These are phyloP conservation scores for Phyllostomus hastatus DNA, from an alignment of 2,113 vertebrate species.

Conservation along the genomic window DNA sequence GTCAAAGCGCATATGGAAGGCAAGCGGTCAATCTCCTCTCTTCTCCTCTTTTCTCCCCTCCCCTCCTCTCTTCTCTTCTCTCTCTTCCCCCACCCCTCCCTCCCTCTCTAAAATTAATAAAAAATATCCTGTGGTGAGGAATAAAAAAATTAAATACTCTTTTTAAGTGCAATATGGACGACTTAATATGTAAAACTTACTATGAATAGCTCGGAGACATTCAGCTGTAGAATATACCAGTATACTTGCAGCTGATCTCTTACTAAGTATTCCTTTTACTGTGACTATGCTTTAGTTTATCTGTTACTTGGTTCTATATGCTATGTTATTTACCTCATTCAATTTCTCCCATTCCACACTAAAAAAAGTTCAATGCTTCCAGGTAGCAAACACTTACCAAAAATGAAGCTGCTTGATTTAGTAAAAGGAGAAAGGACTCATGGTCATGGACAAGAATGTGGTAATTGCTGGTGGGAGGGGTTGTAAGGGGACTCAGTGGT, in stretches of 20 bases:
- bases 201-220: background rate
- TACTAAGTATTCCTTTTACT: background rate
- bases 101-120: no score
- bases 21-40: no score
- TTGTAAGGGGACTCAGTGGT: no score
- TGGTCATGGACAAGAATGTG: no score
- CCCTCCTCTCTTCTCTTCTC: no score
- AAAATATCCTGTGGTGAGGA: no score
- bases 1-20: no score
- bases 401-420: background rate
- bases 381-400: background rate
- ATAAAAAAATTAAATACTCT: background rate
- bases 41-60: no score
- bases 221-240: background rate
- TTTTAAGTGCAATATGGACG: background rate
- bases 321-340: background rate
- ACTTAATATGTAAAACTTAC: background rate
- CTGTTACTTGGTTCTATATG: background rate
- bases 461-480: no score
- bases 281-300: background rate
- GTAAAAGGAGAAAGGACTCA: no score
- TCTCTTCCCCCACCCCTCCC: no score
- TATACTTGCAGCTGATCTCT: background rate
- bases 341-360: background rate
- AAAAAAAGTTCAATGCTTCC: background rate